Base-by-base conservation (phyloP, 2,113 vertebrate species). In the Rhizomys pruinosus region DNA sequence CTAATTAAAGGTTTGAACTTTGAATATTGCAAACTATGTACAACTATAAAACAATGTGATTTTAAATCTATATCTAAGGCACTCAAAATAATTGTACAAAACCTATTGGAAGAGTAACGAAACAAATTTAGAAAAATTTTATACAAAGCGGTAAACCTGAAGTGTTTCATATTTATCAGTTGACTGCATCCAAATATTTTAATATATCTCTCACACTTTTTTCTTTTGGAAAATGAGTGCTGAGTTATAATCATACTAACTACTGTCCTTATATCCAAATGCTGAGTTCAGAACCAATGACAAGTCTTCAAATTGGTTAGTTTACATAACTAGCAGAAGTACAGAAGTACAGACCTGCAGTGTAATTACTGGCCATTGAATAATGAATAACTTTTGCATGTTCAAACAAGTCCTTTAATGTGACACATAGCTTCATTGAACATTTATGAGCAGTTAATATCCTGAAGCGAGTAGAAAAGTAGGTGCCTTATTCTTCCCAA, bases 391-490 rank as follows among this genome's bases (percentile, higher is more conserved):
- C 91, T 92, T 82, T 55, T 93, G 64, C 77, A 44, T 91, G 52
- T 96, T 97, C 71, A 97, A 95, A 94, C 29, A 95, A 92, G 44
- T 59, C 73, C 52, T 92, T 95, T 94, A 96, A 95, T 86, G 29
- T 93, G 92, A 95, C 81, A 94, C 59, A 86, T 89, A 80, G 92
- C 96, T 85, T 94, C 93, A 94, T 94, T n/a, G 85, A 95, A 85
- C 92, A 94, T 96, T 95, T 97, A 94, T 95, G 74, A 96, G 85
- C 88, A 90, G 88, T 95, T 97, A 97, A 88, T 89, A 94, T 82
- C 88, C 74, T 86, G 82, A 92, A 94, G 39, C 74, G 84, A 93
- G 20, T 78, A 44, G 37, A 69, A 32, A 77, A n/a, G 47, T 52
- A 52, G 42, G 29, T 87, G 76, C 61, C 32, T 72, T 42, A 85